phyloP scores from a whole-genome alignment of 2,888 invertebrate genomes.

The Lycia hirtaria region DNA sequence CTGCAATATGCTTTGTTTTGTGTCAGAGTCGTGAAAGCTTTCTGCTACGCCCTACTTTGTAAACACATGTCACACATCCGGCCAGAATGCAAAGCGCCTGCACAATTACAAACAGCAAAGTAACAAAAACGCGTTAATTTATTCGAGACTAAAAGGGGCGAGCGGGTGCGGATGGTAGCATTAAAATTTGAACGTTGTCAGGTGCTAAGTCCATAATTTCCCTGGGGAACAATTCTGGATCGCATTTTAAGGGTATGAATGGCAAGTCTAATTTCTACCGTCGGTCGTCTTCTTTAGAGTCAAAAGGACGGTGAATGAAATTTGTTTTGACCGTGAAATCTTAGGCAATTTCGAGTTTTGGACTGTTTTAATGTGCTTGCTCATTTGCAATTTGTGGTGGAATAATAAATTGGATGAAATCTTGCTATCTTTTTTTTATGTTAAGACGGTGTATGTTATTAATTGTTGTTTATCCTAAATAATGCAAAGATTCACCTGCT shows the following conservation, averaged over 20 bases:
- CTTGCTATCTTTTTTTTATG: neutral
- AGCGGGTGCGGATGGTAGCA: conserved; percentile 59
- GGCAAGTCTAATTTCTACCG: conserved; percentile 74
- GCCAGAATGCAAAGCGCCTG: conserved; percentile 44
- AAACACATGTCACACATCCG: conserved; percentile 32
- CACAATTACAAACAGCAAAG: conserved; percentile 52
- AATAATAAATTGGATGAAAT: conserved; percentile 25
- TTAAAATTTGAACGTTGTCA: conserved; percentile 84
- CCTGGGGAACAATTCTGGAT: conserved; percentile 78
- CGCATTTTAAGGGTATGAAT: conserved; percentile 82
- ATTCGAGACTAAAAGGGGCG: conserved; percentile 69
- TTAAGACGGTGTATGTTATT: too few species aligned
- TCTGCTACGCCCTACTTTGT: conserved; percentile 29
- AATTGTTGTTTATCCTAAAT: too few species aligned
- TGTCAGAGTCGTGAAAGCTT: conserved; percentile 6
- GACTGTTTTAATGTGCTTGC: conserved; percentile 36
- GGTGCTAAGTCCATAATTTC: conserved; percentile 86
- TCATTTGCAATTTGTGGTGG: conserved; percentile 38
- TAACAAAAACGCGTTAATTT: conserved; percentile 74
- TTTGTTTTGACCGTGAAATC: conserved; percentile 49
- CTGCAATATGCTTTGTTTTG: conserved; percentile 22
- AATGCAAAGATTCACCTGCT: too few species aligned
- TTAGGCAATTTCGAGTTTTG: conserved; percentile 34
- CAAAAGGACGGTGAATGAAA: conserved; percentile 42
- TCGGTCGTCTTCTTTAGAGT: conserved; percentile 50